Evolutionary conservation across 2,797 vertebrate species (phyloP).

Genomic region (Phataginus tricuspis): DNA sequence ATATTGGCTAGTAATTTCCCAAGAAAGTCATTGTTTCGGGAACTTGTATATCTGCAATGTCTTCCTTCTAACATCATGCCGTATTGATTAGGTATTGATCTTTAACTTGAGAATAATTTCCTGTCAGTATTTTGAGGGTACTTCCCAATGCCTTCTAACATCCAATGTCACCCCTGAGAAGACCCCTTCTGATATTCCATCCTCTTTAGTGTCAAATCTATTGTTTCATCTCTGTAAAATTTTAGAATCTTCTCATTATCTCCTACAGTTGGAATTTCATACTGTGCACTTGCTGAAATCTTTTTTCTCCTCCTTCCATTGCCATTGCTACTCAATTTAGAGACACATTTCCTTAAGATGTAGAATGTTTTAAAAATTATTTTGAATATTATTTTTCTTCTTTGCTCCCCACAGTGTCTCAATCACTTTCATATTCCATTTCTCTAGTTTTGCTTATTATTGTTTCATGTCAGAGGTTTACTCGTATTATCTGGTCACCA

Average conservation of each 20-base stretch:
- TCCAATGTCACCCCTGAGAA: not conserved
- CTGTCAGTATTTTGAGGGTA: not conserved
- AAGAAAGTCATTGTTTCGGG: not conserved
- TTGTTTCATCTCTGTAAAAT: not conserved
- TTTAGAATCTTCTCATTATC: not conserved
- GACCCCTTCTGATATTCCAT: not conserved
- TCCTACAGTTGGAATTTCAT: not conserved
- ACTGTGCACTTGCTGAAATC: not conserved
- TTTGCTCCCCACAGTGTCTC: not conserved
- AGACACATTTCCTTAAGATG: not conserved
- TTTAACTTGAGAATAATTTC: not conserved
- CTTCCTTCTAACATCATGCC: not conserved
- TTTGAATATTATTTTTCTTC: not conserved
- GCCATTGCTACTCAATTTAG: not conserved
- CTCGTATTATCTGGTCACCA: not conserved
- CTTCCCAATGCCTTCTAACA: not conserved
- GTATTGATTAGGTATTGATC: not conserved
- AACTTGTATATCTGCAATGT: not conserved
- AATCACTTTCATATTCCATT: not conserved
- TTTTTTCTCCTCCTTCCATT: rapidly evolving
- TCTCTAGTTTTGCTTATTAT: not conserved
- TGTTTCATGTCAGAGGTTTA: not conserved
- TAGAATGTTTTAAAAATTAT: not conserved
- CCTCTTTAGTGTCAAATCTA: not conserved
- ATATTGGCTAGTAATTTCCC: not conserved